Evolutionary conservation across 1,140 invertebrate genomes (phyloP).

Genomic region (Octopus bimaculoides): DNA sequence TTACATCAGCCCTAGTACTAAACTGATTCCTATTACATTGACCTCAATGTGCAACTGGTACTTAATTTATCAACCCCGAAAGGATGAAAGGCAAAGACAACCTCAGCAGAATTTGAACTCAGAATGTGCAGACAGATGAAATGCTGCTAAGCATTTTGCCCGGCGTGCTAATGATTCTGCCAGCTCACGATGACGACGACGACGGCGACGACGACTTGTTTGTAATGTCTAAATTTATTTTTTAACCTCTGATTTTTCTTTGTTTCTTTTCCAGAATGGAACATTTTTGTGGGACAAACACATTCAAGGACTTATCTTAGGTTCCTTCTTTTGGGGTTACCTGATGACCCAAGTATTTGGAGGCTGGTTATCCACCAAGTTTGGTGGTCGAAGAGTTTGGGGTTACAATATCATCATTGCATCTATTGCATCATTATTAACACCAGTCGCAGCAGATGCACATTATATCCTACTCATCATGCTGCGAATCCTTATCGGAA

Average conservation of each 20-base stretch:
- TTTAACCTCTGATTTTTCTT: slow-evolving; percentile 13
- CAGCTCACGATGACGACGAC: too few relatives aligned
- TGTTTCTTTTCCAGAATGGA: slow-evolving; percentile 43
- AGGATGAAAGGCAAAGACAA: too few relatives aligned
- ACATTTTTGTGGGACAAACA: slow-evolving; percentile 52
- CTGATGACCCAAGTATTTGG: slow-evolving; percentile 55
- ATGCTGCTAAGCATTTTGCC: too few relatives aligned
- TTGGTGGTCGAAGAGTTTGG: slow-evolving; percentile 54
- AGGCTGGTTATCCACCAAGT: slow-evolving; percentile 52
- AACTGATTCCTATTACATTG: too few relatives aligned
- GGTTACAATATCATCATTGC: slow-evolving; percentile 41
- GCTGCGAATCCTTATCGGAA: slow-evolving; percentile 49
- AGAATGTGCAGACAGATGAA: too few relatives aligned
- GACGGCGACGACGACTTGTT: too few relatives aligned
- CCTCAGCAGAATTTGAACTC: too few relatives aligned
- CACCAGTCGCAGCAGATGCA: slow-evolving; percentile 46
- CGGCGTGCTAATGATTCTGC: too few relatives aligned
- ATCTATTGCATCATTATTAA: slow-evolving; percentile 44
- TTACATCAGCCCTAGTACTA: too few relatives aligned
- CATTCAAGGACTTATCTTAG: slow-evolving; percentile 51
- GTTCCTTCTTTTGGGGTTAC: slow-evolving; percentile 58
- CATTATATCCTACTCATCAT: slow-evolving; percentile 44
- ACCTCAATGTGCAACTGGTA: too few relatives aligned
- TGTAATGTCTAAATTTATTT: neutral
- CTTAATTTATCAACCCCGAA: too few relatives aligned